A percentile compares a stretch with the other conserved stretches of the same genome.
Conservation (phyloP, 2,113 vertebrate genomes). For the Dascyllus trimaculatus region DNA sequence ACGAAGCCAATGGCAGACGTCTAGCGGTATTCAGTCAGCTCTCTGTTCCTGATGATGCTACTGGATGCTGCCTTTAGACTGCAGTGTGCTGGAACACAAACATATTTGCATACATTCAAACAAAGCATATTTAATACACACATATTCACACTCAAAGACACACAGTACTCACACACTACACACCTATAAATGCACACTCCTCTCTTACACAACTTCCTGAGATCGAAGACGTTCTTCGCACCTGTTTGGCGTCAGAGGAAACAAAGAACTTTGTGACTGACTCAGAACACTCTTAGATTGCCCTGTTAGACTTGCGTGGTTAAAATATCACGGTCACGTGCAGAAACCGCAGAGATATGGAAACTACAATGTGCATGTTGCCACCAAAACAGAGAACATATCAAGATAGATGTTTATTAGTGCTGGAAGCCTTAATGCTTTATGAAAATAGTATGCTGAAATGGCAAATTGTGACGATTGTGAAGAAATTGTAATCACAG, state of each 20-base stretch:
- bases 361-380: slow-evolving; percentile 21
- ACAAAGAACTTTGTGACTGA: slow-evolving; percentile 30
- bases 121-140: slow-evolving; percentile 6
- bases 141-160: background rate
- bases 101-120: background rate
- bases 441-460: slow-evolving; percentile 28
- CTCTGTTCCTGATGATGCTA: slow-evolving; percentile 85
- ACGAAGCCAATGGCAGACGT: slow-evolving; percentile 77
- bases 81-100: background rate
- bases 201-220: slow-evolving; percentile 2
- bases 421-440: slow-evolving; percentile 25
- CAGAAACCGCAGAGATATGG: slow-evolving; percentile 18
- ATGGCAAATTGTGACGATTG: slow-evolving; percentile 4
- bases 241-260: slow-evolving; percentile 20
- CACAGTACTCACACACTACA: slow-evolving; percentile 9
- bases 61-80: slow-evolving; percentile 70
- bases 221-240: background rate
- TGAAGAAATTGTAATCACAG: slow-evolving; percentile 54
- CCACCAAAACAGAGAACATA: slow-evolving; percentile 30
- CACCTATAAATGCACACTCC: slow-evolving; percentile 14
- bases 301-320: slow-evolving; percentile 14
- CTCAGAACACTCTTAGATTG: slow-evolving; percentile 5
- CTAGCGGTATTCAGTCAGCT: slow-evolving; percentile 93
- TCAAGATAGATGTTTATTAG: slow-evolving; percentile 20
- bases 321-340: background rate